Percentiles rank a stretch among this genome's conserved stretches.
phyloP scores from a whole-genome alignment of 1,140 invertebrate species.

The Trinorchestia longiramus region DNA sequence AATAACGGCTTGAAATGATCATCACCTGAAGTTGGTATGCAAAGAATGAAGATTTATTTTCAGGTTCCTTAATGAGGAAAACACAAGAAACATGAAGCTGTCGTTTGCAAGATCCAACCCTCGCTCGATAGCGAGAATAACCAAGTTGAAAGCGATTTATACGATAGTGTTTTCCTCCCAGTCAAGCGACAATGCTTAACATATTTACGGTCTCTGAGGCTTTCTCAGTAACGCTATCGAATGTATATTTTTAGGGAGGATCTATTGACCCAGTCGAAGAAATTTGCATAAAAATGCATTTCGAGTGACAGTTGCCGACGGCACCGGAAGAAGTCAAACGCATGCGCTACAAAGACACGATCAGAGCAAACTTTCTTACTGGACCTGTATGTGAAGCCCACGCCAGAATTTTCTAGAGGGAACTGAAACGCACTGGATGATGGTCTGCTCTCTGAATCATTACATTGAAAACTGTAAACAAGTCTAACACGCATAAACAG shows the following conservation, averaged over 20 bases:
- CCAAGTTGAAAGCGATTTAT: constrained; percentile 15
- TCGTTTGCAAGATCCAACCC: not conserved
- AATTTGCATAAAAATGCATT: constrained; percentile 53
- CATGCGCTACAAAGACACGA: constrained; percentile 30
- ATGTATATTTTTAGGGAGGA: constrained; percentile 47
- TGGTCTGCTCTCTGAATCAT: not conserved
- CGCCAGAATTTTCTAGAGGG: not conserved
- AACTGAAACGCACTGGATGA: not conserved
- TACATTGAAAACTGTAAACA: not conserved
- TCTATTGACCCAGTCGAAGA: constrained; percentile 44
- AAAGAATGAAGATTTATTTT: not conserved
- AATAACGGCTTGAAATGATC: not conserved
- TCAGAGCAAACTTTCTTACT: constrained; percentile 17
- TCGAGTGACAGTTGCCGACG: constrained; percentile 27
- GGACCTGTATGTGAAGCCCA: not conserved
- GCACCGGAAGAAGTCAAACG: constrained; percentile 22
- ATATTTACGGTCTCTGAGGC: constrained; percentile 52
- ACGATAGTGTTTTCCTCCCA: constrained; percentile 32
- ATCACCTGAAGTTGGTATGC: not conserved
- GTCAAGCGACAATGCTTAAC: constrained; percentile 34
- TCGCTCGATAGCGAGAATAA: not conserved
- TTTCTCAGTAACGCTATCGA: constrained; percentile 55
- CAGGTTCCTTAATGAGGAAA: not conserved
- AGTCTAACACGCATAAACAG: not conserved
- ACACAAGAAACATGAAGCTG: not conserved